A percentile compares a stretch with the other conserved stretches of the same genome.
phyloP scores from a whole-genome alignment of 2,888 invertebrate genomes.

The Liopterus haemorrhoidalis region DNA sequence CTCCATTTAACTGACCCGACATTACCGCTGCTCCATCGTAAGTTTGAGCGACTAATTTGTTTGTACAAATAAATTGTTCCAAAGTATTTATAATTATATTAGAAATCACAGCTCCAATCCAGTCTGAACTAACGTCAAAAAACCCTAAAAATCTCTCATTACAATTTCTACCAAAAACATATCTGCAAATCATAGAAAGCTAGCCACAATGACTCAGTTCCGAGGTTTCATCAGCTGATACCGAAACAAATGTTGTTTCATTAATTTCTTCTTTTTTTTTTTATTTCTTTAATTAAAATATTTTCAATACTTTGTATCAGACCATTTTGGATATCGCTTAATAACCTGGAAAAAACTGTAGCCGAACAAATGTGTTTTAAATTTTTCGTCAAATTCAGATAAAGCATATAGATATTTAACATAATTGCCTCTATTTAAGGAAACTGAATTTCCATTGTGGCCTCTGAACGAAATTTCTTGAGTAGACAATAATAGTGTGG shows the following conservation, averaged over 20 bases:
- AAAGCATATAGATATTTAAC: conserved; percentile 24
- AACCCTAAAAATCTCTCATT: conserved; percentile 32
- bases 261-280: conserved; percentile 20
- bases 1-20: conserved; percentile 27
- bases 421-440: conserved; percentile 31
- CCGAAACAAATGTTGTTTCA: conserved; percentile 26
- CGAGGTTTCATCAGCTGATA: conserved; percentile 29
- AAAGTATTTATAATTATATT: conserved; percentile 16
- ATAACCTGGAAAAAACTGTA: conserved; percentile 29
- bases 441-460: conserved; percentile 23
- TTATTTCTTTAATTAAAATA: conserved; percentile 25
- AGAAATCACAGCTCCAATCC: conserved; percentile 24
- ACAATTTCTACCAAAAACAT: conserved; percentile 19
- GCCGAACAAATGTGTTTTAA: conserved; percentile 28
- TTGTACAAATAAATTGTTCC: conserved; percentile 18
- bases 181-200: conserved; percentile 26
- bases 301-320: conserved; percentile 24
- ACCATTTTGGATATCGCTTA: conserved; percentile 31
- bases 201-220: conserved; percentile 28
- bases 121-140: conserved; percentile 28
- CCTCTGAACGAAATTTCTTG: conserved; percentile 28
- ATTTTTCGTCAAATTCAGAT: conserved; percentile 19
- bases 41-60: conserved; percentile 31
- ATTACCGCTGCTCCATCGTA: conserved; percentile 32
- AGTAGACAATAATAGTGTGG: conserved; percentile 16